Conservation (phyloP, 30 jellyfish, hydroid and myxozoan species). For the Pseudorhiza aurosa region DNA sequence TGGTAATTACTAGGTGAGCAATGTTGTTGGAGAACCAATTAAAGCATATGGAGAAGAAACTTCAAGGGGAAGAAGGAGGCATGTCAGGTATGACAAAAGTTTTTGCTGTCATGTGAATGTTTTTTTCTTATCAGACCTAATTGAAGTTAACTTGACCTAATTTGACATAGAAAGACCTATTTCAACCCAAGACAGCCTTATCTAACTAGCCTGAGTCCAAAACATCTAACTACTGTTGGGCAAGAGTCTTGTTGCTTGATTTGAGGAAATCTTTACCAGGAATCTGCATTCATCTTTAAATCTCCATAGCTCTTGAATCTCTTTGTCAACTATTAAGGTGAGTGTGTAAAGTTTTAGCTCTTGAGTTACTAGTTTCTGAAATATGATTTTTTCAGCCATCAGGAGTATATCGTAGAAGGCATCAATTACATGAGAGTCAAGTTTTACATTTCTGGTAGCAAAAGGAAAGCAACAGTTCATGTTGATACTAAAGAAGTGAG, state of each 20-base stretch:
- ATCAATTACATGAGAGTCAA: conserved; percentile 91
- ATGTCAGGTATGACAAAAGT: conserved; percentile 73
- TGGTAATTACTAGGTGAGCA: conserved; percentile 45
- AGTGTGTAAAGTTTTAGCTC: too few species aligned
- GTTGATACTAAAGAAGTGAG: conserved; percentile 95
- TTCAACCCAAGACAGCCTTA: too few species aligned
- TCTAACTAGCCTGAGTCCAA: too few species aligned
- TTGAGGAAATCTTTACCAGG: too few species aligned
- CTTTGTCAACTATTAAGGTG: too few species aligned
- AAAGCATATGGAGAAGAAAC: conserved; percentile 98
- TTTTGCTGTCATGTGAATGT: not conserved
- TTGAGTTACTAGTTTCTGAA: too few species aligned
- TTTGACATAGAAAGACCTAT: not conserved
- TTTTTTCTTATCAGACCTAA: too few species aligned
- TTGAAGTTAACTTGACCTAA: not conserved
- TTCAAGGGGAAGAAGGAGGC: conserved; percentile 96
- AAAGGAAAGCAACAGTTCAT: conserved; percentile 91
- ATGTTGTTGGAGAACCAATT: conserved; percentile 81
- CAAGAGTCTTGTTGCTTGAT: too few species aligned
- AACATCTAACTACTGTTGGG: too few species aligned
- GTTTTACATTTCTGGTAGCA: conserved; percentile 93
- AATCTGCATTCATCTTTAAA: too few species aligned
- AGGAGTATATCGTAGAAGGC: conserved; percentile 93
- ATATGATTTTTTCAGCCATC: conserved; percentile 89
- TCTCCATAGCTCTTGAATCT: too few species aligned